phyloP scores from a whole-genome alignment of 1,140 invertebrate species.

The Drosophila arawakana region DNA sequence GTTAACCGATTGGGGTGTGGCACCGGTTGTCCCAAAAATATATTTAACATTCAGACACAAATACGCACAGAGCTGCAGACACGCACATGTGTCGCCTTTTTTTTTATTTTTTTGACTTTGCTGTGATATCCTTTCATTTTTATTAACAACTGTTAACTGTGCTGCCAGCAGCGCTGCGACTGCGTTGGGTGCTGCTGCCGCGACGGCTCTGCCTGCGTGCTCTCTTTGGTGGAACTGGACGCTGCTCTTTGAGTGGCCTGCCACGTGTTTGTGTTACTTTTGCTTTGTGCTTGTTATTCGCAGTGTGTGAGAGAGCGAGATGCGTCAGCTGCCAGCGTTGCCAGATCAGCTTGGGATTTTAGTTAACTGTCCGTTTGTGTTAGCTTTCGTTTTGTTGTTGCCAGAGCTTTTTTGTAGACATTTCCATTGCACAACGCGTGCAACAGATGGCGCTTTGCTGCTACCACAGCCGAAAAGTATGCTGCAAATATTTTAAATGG shows the following conservation, averaged over 20 bases:
- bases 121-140: slow-evolving; percentile 29
- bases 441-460: slow-evolving; percentile 42
- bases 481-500: background rate
- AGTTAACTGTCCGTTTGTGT: slow-evolving; percentile 27
- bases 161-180: slow-evolving; percentile 30
- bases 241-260: slow-evolving; percentile 42
- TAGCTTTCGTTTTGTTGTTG: slow-evolving; percentile 15
- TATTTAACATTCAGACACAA: slow-evolving; percentile 20
- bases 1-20: slow-evolving; percentile 21
- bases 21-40: slow-evolving; percentile 25
- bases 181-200: slow-evolving; percentile 7
- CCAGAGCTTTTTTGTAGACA: slow-evolving; percentile 40
- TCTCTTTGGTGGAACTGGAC: background rate
- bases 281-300: slow-evolving; percentile 71
- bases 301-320: slow-evolving; percentile 36
- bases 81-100: slow-evolving; percentile 6
- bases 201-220: background rate
- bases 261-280: slow-evolving; percentile 69
- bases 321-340: slow-evolving; percentile 22
- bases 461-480: background rate
- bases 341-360: slow-evolving; percentile 25
- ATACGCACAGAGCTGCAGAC: slow-evolving; percentile 17
- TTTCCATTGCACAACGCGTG: background rate
- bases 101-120: slow-evolving; percentile 17
- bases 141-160: slow-evolving; percentile 19